These are phyloP conservation scores for Brachypalpus laphriformis DNA, from an alignment of 2,888 invertebrate species.

Conservation along the genomic window DNA sequence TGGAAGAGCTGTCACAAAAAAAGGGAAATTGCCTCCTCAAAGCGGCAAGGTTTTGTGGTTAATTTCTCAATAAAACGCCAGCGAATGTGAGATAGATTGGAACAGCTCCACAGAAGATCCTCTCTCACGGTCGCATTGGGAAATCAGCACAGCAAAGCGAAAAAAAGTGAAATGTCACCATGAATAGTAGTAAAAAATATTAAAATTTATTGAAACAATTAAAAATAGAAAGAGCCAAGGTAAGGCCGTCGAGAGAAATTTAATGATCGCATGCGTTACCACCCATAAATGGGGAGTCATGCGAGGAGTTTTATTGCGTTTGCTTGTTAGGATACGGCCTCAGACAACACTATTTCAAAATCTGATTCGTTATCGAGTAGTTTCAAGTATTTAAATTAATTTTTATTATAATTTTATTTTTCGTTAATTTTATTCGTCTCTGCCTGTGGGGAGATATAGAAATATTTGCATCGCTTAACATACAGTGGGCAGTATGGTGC, in stretches of 20 bases:
- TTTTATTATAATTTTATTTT: not conserved
- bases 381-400: not conserved
- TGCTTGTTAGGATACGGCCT: not conserved
- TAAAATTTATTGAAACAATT: slow-evolving; percentile 18
- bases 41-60: not conserved
- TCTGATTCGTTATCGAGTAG: slow-evolving; percentile 17
- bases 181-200: not conserved
- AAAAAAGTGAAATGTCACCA: slow-evolving; percentile 1
- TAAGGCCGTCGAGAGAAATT: not conserved
- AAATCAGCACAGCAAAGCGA: not conserved
- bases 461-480: not conserved
- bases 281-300: not conserved
- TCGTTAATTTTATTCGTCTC: not conserved
- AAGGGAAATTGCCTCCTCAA: not conserved
- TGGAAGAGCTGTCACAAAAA: slow-evolving; percentile 1
- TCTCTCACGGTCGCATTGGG: not conserved
- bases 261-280: slow-evolving; percentile 13
- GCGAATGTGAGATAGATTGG: not conserved
- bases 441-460: not conserved
- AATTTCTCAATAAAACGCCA: not conserved
- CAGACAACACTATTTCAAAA: not conserved
- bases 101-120: not conserved
- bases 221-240: not conserved
- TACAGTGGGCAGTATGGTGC: not conserved
- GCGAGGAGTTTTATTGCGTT: not conserved